Base-by-base conservation (phyloP, 2,797 vertebrate species). In the Synaphobranchus kaupii region DNA sequence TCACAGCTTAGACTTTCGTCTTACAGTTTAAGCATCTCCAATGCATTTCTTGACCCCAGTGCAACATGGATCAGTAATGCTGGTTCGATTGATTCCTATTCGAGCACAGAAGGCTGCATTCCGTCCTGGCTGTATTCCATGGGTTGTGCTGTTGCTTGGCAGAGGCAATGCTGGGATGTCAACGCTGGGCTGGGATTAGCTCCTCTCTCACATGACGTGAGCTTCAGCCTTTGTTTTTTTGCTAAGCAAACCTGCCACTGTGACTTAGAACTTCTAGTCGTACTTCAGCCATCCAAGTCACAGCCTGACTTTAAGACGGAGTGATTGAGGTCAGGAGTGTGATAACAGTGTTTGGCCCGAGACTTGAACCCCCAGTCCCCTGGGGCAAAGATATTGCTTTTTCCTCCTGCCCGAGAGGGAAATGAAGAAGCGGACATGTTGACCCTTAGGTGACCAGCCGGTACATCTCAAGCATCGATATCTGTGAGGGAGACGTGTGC, bases 321-420 rank as follows among this genome's bases (percentile, higher is more conserved):
- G 5, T 44, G 39, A 78, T 25, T 81, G 78, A 50, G 78, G 78
- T 81, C 78, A 81, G 78, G 44, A n/a, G 78, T 48, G 8, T n/a
- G 25, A 81, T 48, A 48, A 50, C 78, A 50, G 78, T 81, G 78
- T 81, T 81, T n/a, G 22, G 28, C 78, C 47, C 22, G 22, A 20
- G 78, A 81, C 25, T 81, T 50, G 17, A 78, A 44, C 39, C 73
- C 60, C 20, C 73, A n/a, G 34, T n/a, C 47, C 78, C 47, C 47
- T n/a, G 78, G 78, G 17, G 17, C 78, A 48, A 22, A 48, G 25
- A 25, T 50, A 50, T 81, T 50, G 78, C 73, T 81, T 81, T 50
- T 50, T 81, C 47, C 78, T 22, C 78, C 78, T 81, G 20, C 47
- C 78, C 4, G 44, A 5, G 47, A 81, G 78, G 9, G 78, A 81